Percentiles rank a stretch among this genome's conserved stretches.
Evolutionary conservation across 2,888 invertebrate genomes (phyloP).

Genomic region (Conistra vaccinii): DNA sequence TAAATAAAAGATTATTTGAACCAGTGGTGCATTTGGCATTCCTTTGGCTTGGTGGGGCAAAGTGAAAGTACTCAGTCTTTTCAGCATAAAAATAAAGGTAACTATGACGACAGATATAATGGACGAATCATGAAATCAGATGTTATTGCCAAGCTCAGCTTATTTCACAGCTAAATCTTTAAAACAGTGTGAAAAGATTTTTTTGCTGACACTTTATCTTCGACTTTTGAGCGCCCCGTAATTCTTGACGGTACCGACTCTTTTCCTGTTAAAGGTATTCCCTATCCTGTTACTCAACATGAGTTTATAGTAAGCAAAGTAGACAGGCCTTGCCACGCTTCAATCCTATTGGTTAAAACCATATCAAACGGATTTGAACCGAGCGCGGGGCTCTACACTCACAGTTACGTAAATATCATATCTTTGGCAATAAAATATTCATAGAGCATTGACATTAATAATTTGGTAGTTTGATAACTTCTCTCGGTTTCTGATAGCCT

Average conservation of each 20-base stretch:
- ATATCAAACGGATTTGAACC: slow-evolving; percentile 11
- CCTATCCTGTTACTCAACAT: background rate
- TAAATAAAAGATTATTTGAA: too few species aligned
- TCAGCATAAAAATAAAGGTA: too few species aligned
- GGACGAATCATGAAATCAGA: too few species aligned
- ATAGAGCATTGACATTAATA: background rate
- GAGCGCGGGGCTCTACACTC: background rate
- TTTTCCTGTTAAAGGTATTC: too few species aligned
- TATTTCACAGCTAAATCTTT: background rate
- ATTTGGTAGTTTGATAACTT: slow-evolving; percentile 1
- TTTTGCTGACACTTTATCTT: background rate
- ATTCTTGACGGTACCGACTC: too few species aligned
- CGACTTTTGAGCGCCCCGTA: background rate
- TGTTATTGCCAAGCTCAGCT: background rate
- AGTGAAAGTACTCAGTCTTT: too few species aligned
- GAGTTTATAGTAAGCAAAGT: background rate
- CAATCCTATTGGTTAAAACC: slow-evolving; percentile 11
- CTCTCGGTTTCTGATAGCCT: slow-evolving; percentile 10
- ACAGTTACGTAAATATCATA: background rate
- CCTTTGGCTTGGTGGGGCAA: too few species aligned
- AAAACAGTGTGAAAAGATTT: background rate
- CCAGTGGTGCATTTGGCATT: too few species aligned
- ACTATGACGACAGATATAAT: too few species aligned
- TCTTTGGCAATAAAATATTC: slow-evolving; percentile 2
- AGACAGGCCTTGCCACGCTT: background rate